Conservation (phyloP, 2,888 invertebrate genomes). For the Coelopa pilipes region DNA sequence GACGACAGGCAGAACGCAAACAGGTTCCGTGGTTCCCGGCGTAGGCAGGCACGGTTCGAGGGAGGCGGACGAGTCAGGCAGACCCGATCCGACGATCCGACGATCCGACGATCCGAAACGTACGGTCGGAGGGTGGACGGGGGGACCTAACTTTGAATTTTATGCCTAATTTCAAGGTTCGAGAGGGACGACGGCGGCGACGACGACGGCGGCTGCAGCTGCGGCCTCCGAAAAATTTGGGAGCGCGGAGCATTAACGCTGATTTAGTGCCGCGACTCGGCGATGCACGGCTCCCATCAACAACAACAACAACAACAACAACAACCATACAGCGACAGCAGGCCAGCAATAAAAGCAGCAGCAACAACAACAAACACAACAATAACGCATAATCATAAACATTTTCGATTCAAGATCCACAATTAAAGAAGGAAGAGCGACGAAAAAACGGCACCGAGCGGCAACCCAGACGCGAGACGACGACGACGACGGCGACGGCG, state of each 20-base stretch:
- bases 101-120: no score
- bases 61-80: no score
- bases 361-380: constrained; percentile 6
- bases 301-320: constrained; percentile 15
- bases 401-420: constrained; percentile 13
- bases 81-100: no score
- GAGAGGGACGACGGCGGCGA: neutral
- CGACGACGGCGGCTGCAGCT: constrained; percentile 18
- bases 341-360: neutral
- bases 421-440: constrained; percentile 2
- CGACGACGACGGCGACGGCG: neutral
- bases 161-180: constrained; percentile 32
- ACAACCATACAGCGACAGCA: constrained; percentile 2
- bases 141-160: constrained; percentile 21
- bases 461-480: neutral
- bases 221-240: neutral
- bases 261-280: constrained; percentile 15
- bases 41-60: neutral
- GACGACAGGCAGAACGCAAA: neutral
- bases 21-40: constrained; percentile 16
- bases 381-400: constrained; percentile 11
- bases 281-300: neutral
- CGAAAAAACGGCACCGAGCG: constrained; percentile 9
- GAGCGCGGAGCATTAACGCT: neutral
- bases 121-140: neutral